phyloP scores from a whole-genome alignment of 2,113 vertebrate genomes.

The Nothoprocta perdicaria region DNA sequence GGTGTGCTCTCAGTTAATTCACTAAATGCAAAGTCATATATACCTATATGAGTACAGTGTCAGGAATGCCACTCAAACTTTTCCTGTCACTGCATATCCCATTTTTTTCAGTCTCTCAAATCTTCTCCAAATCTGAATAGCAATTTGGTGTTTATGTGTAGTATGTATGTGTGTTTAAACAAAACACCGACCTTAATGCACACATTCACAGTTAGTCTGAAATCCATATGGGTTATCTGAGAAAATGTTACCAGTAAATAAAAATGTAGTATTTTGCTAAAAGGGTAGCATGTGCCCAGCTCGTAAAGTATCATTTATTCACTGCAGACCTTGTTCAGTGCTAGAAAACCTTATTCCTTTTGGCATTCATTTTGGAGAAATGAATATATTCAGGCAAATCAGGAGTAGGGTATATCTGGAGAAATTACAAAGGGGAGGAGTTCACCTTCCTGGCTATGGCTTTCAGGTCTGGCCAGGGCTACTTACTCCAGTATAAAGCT shows the following conservation, averaged over 20 bases:
- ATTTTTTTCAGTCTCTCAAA: not conserved
- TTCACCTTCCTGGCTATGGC: conserved; percentile 61
- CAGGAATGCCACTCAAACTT: not conserved
- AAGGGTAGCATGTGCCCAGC: not conserved
- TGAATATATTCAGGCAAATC: conserved; percentile 40
- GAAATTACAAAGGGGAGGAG: conserved; percentile 72
- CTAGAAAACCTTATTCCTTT: not conserved
- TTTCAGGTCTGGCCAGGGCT: conserved; percentile 62
- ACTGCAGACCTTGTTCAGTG: not conserved
- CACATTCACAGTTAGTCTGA: fast-evolving
- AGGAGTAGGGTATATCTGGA: conserved; percentile 52
- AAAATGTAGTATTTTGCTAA: not conserved
- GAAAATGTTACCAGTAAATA: not conserved
- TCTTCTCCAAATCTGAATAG: not conserved
- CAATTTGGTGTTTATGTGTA: not conserved
- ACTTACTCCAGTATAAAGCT: conserved; percentile 69
- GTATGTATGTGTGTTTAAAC: not conserved
- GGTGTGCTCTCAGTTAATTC: not conserved
- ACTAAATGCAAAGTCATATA: not conserved
- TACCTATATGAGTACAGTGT: not conserved
- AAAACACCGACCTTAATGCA: not conserved
- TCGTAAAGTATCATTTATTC: not conserved
- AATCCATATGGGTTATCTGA: not conserved
- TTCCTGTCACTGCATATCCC: not conserved
- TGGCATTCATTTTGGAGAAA: not conserved